Conservation (phyloP, 2,797 vertebrate species). For the Phoxinus dragarum region DNA sequence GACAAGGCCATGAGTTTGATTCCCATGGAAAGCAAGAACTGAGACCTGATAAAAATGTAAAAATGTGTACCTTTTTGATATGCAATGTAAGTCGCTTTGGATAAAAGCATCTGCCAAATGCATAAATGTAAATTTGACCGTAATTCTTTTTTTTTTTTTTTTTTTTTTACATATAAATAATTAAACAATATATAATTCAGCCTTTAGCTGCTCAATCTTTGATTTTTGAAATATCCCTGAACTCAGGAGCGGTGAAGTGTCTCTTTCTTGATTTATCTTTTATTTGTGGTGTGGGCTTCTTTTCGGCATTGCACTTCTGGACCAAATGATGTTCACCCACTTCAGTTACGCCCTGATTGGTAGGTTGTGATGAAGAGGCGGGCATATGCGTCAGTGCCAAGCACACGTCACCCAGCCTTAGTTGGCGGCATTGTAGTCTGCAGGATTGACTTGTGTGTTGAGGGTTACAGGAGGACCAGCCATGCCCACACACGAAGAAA, state of each 20-base stretch:
- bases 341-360: conserved; percentile 13
- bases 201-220: conserved; percentile 6
- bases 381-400: conserved; percentile 76
- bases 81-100: no score
- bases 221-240: conserved; percentile 21
- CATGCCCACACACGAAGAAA: conserved; percentile 76
- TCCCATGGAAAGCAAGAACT: no score
- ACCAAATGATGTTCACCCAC: not conserved
- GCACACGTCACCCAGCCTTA: conserved; percentile 79
- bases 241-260: conserved; percentile 76
- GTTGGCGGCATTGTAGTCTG: conserved; percentile 77
- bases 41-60: no score
- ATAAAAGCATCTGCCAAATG: no score
- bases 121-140: not conserved
- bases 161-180: no score
- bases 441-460: conserved; percentile 74
- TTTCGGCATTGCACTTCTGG: not conserved
- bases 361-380: not conserved
- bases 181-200: not conserved
- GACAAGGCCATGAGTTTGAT: no score
- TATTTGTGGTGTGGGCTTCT: conserved; percentile 28
- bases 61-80: no score
- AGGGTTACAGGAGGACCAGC: conserved; percentile 82
- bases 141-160: no score
- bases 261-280: conserved; percentile 66